These are phyloP conservation scores for Thumatha senex DNA, from an alignment of 2,888 invertebrate genomes.

Conservation along the genomic window DNA sequence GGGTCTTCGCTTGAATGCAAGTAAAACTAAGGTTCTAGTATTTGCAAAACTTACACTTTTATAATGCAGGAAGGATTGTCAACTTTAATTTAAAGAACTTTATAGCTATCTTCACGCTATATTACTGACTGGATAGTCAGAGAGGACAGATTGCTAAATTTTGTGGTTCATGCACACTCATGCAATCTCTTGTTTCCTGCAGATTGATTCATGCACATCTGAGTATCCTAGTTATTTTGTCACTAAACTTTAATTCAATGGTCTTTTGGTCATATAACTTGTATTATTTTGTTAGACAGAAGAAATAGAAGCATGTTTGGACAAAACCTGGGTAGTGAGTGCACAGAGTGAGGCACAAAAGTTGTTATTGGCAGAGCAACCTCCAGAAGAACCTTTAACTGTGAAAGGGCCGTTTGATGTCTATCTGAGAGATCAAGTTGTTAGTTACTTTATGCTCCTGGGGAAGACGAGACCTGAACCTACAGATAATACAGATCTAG, in stretches of 20 bases:
- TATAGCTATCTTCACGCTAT: too few species aligned
- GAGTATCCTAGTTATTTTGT: background rate
- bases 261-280: background rate
- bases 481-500: conserved; percentile 80
- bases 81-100: too few species aligned
- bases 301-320: conserved; percentile 89
- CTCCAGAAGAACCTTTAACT: conserved; percentile 84
- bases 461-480: conserved; percentile 83
- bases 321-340: conserved; percentile 96
- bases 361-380: conserved; percentile 86
- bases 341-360: conserved; percentile 91
- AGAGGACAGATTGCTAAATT: too few species aligned
- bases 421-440: conserved; percentile 88
- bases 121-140: too few species aligned
- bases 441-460: conserved; percentile 92
- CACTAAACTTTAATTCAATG: conserved; percentile 5
- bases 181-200: too few species aligned
- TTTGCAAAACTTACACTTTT: too few species aligned
- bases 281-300: conserved; percentile 78
- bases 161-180: too few species aligned
- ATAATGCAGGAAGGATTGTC: too few species aligned
- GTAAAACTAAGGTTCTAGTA: too few species aligned
- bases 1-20: too few species aligned
- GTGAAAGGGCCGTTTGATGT: conserved; percentile 94
- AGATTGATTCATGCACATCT: too few species aligned